Conservation (phyloP, 2,797 vertebrate species). For the Momotus momota region DNA sequence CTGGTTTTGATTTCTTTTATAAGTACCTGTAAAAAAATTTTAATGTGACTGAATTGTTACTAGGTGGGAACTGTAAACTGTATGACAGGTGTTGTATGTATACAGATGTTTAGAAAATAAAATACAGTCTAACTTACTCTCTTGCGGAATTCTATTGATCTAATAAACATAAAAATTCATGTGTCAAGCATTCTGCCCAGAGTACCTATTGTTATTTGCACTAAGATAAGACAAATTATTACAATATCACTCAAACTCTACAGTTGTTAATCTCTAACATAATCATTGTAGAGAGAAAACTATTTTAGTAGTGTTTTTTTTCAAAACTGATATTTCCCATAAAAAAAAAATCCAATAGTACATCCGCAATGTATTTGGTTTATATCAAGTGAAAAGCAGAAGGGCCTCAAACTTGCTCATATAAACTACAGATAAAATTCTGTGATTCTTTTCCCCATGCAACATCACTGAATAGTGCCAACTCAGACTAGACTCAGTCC, state of each 20-base stretch:
- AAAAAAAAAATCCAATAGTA: not conserved
- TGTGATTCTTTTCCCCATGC: not conserved
- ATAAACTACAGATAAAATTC: not conserved
- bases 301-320: not conserved
- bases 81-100: not conserved
- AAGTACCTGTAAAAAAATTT: not conserved
- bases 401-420: not conserved
- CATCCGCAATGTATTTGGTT: not conserved
- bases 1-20: conserved; percentile 21
- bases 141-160: not conserved
- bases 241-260: not conserved
- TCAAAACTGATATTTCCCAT: not conserved
- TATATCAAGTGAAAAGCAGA: not conserved
- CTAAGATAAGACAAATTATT: not conserved
- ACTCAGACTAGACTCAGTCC: not conserved
- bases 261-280: not conserved
- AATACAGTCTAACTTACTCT: conserved; percentile 26
- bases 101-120: conserved; percentile 37
- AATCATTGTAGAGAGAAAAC: not conserved
- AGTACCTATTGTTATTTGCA: not conserved
- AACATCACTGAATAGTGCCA: not conserved
- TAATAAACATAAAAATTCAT: conserved; percentile 12
- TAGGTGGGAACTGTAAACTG: conserved; percentile 26
- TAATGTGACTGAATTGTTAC: conserved; percentile 41
- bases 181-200: not conserved